Evolutionary conservation across 2,797 vertebrate species (phyloP), one percentile per base, ranked within the genome.

Genomic region (Neosilurus hyrtlii): DNA sequence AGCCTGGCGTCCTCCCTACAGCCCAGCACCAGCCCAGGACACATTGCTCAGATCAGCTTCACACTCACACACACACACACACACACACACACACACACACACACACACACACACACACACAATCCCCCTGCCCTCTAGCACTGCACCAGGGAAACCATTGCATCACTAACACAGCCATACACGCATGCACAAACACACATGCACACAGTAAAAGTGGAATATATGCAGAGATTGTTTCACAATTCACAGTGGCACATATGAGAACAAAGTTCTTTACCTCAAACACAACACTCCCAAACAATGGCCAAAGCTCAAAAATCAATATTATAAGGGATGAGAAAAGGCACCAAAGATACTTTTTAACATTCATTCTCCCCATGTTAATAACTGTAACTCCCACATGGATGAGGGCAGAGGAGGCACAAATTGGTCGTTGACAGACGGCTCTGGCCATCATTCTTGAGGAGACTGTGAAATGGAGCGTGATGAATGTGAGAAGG

Each of bases 1-100:
- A 97, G 96, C 87, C 95, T 97, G 96, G 97, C 96, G 96, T 96
- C 96, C 95, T 93, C 93, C 92, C 84, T 93, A 86, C 93, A 93
- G 80, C 67, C 84, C 80, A 82, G 84, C 75, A 81, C 75, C 93
- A 79, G 79, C 71, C 68, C 82, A 56, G 67, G 52, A 70, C 81
- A 74, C 89, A 86, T 88, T 86, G 49, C 59, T 82, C 86, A 80
- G 82, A 80, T 63, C 74, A 82, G 30, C 52, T 83, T 24, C 75
- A 63, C 51, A 66, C 62, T 83, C 81, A 82, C 84, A 35, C 15
- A 49, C 76, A 63, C 85, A 59, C 78, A 82, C 75, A 65, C 37
- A 70, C 81, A 66, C 78, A 79, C 72, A 84, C 22, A 84, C 51
- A 85, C 81, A 49, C 79, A 59, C 75, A 82, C 72, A 59, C 86